These are phyloP conservation scores for Galeopsomyia nigrocyanea DNA, from an alignment of 2,888 invertebrate genomes.

Conservation along the genomic window DNA sequence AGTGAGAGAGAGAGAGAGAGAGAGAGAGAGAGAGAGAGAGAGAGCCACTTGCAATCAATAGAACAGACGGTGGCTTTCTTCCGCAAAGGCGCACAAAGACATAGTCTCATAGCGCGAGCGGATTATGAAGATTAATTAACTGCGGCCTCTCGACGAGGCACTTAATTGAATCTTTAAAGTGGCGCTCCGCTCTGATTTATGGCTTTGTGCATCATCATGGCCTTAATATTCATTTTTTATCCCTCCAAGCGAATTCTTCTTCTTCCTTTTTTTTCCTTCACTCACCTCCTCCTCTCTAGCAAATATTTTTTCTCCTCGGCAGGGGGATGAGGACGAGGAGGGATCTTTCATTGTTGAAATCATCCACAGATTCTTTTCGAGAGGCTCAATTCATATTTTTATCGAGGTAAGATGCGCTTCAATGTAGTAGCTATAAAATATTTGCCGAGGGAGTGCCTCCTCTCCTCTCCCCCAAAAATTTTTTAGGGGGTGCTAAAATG, in stretches of 20 bases:
- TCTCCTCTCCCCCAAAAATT: too few relatives aligned
- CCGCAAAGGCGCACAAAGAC: background rate
- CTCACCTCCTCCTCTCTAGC: background rate
- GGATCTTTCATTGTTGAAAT: background rate
- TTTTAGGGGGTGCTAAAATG: too few relatives aligned
- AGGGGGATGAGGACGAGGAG: too few relatives aligned
- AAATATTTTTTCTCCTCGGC: conserved; percentile 23
- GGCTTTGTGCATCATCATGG: conserved; percentile 50
- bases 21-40: background rate
- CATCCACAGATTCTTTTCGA: conserved; percentile 3
- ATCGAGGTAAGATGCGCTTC: background rate
- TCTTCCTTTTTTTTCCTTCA: too few relatives aligned
- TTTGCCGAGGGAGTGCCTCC: too few relatives aligned
- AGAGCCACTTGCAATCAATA: conserved; percentile 15
- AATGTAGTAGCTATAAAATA: too few relatives aligned
- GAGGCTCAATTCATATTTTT: conserved; percentile 26
- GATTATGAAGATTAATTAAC: conserved; percentile 66
- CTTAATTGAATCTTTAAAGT: conserved; percentile 61
- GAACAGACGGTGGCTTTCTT: conserved; percentile 12
- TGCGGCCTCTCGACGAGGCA: conserved; percentile 58
- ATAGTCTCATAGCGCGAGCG: conserved; percentile 44
- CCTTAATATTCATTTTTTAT: conserved; percentile 36
- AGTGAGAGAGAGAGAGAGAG: too few relatives aligned
- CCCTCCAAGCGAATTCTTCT: background rate
- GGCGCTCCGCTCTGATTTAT: conserved; percentile 58